Evolutionary conservation across 2,888 invertebrate species (phyloP).

Genomic region (Lomographa bimaculata): DNA sequence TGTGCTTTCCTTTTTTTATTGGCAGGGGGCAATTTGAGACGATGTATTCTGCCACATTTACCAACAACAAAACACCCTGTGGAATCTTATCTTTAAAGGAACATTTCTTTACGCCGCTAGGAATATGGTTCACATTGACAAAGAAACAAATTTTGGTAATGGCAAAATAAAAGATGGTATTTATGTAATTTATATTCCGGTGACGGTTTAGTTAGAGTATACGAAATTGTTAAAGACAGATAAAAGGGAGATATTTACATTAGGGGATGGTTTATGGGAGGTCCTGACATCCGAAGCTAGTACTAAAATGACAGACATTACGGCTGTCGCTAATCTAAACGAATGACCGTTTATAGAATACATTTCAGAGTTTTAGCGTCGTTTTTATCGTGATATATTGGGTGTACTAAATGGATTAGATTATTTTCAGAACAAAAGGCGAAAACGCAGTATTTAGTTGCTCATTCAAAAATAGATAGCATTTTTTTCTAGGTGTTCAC

Average conservation of each 20-base stretch:
- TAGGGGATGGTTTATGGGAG: constrained; percentile 74
- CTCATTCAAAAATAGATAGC: too few species aligned
- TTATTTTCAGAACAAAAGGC: too few species aligned
- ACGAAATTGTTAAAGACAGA: constrained; percentile 82
- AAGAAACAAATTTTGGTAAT: constrained; percentile 21
- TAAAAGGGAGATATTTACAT: constrained; percentile 79
- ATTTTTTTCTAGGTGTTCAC: too few species aligned
- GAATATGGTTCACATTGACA: constrained; percentile 38
- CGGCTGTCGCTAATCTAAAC: constrained; percentile 66
- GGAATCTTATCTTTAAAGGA: constrained; percentile 9
- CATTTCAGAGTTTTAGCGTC: constrained; percentile 36
- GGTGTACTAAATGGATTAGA: constrained; percentile 24
- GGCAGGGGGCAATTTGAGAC: constrained; percentile 80
- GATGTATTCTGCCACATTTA: constrained; percentile 71
- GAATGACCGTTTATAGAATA: constrained; percentile 55
- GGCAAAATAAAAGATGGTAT: constrained; percentile 44
- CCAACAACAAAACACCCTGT: constrained; percentile 38
- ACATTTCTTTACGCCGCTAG: constrained; percentile 27
- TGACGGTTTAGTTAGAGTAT: constrained; percentile 79
- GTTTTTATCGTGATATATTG: constrained; percentile 35
- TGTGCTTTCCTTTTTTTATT: constrained; percentile 79
- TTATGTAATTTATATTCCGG: constrained; percentile 76
- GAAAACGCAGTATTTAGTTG: too few species aligned
- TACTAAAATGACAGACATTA: constrained; percentile 68
- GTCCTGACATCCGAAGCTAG: constrained; percentile 56